Conservation (phyloP, 2,113 vertebrate species). For the Neotragus pygmaeus region DNA sequence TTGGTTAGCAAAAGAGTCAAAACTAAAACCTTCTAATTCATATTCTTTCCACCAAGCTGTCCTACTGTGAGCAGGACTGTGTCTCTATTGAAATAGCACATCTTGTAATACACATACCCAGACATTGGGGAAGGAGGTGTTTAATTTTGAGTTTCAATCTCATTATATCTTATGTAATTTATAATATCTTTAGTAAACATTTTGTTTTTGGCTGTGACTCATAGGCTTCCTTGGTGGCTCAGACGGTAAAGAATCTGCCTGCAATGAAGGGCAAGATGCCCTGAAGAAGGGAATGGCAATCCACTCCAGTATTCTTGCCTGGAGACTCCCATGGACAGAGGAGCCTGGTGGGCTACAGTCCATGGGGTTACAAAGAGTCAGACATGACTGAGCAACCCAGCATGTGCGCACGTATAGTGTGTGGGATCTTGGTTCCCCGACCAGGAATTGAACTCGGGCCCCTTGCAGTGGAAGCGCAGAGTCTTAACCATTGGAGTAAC, state of each 20-base stretch:
- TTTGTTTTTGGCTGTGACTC: not conserved
- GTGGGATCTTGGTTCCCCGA: not conserved
- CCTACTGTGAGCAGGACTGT: not conserved
- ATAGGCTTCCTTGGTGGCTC: not conserved
- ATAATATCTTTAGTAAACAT: not conserved
- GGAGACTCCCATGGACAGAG: not conserved
- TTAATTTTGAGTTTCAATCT: not conserved
- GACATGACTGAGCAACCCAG: not conserved
- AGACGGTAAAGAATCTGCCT: not conserved
- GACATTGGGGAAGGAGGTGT: not conserved
- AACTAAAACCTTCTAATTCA: not conserved
- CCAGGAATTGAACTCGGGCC: not conserved
- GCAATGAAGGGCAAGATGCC: not conserved
- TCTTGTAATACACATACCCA: not conserved
- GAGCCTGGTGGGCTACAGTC: not conserved
- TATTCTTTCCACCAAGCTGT: not conserved
- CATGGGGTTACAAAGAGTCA: not conserved
- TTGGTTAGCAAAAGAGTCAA: not conserved
- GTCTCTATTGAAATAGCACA: not conserved
- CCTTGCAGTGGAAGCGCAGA: not conserved
- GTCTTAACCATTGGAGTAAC: not conserved
- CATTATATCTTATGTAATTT: not conserved
- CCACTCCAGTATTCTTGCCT: not conserved
- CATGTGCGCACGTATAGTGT: accelerated
- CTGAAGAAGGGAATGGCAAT: not conserved